phyloP scores from a whole-genome alignment of 2,888 invertebrate species.

The Holacanthella duospinosa region DNA sequence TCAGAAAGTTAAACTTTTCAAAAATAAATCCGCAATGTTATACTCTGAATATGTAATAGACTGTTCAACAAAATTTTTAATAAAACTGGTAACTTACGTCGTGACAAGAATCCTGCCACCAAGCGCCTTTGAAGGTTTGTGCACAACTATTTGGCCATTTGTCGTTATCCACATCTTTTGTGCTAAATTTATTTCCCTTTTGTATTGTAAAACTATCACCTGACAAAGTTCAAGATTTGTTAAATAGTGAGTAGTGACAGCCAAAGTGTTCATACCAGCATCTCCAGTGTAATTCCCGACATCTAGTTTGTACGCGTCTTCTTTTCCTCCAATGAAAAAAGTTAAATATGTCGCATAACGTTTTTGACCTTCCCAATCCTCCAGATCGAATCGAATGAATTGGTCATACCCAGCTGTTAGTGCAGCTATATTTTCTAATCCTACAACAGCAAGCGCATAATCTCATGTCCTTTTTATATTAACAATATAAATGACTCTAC shows the following conservation, averaged over 20 bases:
- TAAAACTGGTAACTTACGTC: too few species aligned
- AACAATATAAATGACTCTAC: not conserved
- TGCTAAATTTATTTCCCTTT: not conserved
- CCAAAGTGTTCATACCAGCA: too few species aligned
- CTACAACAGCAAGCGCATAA: too few species aligned
- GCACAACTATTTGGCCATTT: not conserved
- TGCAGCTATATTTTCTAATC: not conserved
- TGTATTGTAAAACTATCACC: not conserved
- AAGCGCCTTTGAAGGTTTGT: not conserved
- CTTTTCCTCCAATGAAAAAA: not conserved
- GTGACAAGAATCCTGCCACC: not conserved
- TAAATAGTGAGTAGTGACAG: too few species aligned
- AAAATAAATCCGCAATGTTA: too few species aligned
- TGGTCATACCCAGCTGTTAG: not conserved
- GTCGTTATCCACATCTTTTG: not conserved
- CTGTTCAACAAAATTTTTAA: too few species aligned
- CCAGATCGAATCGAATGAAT: not conserved
- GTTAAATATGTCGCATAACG: not conserved
- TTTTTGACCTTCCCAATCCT: not conserved
- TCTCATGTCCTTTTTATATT: not conserved
- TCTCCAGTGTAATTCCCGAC: not conserved
- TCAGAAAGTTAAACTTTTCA: too few species aligned
- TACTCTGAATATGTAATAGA: too few species aligned
- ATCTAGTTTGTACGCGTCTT: not conserved
- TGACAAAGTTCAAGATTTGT: not conserved